A percentile compares a stretch with the other conserved stretches of the same genome.
Evolutionary conservation across 2,797 vertebrate genomes (phyloP).

Genomic region (Eulemur rubriventer): DNA sequence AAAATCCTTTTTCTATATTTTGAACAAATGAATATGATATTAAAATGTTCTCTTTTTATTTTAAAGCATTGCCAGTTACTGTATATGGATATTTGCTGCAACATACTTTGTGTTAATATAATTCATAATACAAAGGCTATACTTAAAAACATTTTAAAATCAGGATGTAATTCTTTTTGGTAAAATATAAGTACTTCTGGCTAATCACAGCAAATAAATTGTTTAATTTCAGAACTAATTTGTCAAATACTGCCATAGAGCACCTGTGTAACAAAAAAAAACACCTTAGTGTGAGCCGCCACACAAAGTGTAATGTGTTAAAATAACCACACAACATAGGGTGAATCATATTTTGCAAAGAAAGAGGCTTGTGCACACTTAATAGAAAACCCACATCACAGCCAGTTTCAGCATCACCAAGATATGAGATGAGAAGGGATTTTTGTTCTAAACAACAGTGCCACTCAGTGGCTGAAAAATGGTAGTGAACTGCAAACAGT

Average conservation of each 20-base stretch:
- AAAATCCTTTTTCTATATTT: background rate
- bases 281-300: background rate
- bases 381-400: background rate
- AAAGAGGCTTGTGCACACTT: background rate
- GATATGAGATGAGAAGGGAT: background rate
- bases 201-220: background rate
- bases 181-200: background rate
- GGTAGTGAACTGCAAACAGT: slow-evolving; percentile 57
- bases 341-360: background rate
- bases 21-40: background rate
- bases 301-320: background rate
- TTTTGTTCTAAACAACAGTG: slow-evolving; percentile 83
- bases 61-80: background rate
- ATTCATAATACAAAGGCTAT: background rate
- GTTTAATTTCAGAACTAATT: background rate
- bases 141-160: slow-evolving; percentile 40
- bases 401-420: background rate
- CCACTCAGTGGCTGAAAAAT: slow-evolving; percentile 83
- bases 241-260: background rate
- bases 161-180: slow-evolving; percentile 31
- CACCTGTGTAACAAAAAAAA: background rate
- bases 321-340: background rate
- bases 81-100: background rate
- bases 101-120: slow-evolving; percentile 10
- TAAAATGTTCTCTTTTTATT: slow-evolving; percentile 18